Evolutionary conservation across 1,140 invertebrate genomes (phyloP).

Genomic region (Heliconius hermathena): DNA sequence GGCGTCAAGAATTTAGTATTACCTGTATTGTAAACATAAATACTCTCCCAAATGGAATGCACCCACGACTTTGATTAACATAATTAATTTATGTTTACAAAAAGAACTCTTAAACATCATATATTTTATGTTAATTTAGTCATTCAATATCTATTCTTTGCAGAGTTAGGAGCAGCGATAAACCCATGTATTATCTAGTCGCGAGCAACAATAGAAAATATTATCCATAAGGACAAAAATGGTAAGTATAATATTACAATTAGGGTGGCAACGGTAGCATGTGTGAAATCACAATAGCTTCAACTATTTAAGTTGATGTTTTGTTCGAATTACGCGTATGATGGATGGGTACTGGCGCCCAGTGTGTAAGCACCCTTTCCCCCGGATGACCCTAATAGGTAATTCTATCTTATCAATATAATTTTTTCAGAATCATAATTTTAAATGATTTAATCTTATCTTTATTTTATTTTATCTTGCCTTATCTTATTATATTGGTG

Average conservation of each 20-base stretch:
- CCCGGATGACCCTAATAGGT: constrained; percentile 30
- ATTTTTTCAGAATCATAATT: constrained; percentile 19
- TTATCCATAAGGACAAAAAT: constrained; percentile 73
- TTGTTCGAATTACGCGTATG: constrained; percentile 59
- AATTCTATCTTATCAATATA: constrained; percentile 30
- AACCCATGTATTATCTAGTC: constrained; percentile 80
- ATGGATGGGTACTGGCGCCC: constrained; percentile 55
- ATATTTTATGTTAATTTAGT: constrained; percentile 75
- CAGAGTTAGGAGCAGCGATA: constrained; percentile 73
- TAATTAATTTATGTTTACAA: constrained; percentile 73
- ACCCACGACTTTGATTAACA: constrained; percentile 41
- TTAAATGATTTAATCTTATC: constrained; percentile 9
- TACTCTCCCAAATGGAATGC: not conserved
- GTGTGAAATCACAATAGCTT: constrained; percentile 75
- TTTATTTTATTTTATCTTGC: constrained; percentile 14
- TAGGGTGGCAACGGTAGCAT: constrained; percentile 69
- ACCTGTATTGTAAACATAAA: not conserved
- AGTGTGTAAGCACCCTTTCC: constrained; percentile 40
- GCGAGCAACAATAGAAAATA: constrained; percentile 70
- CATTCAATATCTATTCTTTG: constrained; percentile 75
- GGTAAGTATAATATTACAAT: constrained; percentile 78
- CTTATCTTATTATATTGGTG: not conserved
- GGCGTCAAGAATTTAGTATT: not conserved
- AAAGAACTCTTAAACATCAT: constrained; percentile 46
- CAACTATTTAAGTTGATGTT: constrained; percentile 62